phyloP scores from a whole-genome alignment of 1,140 invertebrate genomes.

The Solenopsis fugax region DNA sequence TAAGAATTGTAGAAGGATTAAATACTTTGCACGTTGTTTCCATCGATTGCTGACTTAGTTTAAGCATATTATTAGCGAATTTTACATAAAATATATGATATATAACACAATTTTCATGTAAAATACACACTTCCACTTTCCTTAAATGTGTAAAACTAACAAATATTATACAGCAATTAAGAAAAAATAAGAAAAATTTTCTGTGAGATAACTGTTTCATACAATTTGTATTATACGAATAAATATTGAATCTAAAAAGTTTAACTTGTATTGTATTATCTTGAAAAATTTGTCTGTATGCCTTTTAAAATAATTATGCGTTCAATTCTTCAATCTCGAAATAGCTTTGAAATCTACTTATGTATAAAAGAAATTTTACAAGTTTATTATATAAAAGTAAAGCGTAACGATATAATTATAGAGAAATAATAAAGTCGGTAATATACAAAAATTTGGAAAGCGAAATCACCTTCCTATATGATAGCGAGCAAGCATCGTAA shows the following conservation, averaged over 20 bases:
- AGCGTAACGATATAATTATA: not conserved
- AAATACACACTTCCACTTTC: not conserved
- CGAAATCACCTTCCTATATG: not conserved
- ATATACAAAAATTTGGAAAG: not conserved
- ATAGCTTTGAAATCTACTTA: not conserved
- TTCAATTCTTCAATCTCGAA: not conserved
- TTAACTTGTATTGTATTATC: not conserved
- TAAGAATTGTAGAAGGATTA: not conserved
- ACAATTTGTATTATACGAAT: not conserved
- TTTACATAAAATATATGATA: not conserved
- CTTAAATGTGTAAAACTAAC: not conserved
- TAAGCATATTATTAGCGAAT: not conserved
- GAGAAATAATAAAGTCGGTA: not conserved
- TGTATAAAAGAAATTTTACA: not conserved
- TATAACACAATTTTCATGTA: not conserved
- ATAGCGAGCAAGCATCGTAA: not conserved
- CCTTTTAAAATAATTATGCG: not conserved
- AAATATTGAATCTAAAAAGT: not conserved
- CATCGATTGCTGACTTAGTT: not conserved
- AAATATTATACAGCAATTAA: not conserved
- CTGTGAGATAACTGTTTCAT: too few relatives aligned
- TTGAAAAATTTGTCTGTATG: not conserved
- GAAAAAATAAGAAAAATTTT: not conserved
- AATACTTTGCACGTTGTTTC: slow-evolving; percentile 9
- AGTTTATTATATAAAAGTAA: not conserved